Base-by-base conservation (phyloP, 2,113 vertebrate species). In the Lamprotornis superbus region DNA sequence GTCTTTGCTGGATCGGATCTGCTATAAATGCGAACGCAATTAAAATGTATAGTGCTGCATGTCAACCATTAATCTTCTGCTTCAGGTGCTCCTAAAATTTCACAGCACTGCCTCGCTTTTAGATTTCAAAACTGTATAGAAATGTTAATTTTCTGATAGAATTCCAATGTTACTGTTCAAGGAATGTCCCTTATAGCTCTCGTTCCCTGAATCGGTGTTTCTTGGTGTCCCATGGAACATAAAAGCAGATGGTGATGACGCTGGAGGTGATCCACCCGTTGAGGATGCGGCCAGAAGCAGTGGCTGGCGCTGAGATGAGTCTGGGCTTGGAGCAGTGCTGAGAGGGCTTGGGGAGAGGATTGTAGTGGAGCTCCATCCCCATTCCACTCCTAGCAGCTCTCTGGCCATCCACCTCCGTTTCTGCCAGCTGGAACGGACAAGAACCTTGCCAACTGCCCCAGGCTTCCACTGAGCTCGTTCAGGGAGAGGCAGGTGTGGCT, bases 331-430 rank as follows among this genome's bases (percentile, higher is more conserved):
- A 97, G 96, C 96, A 97, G 96, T 97, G 96, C 96, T 97, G 96
- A 97, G 96, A 97, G 96, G 96, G 96, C 96, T 97, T 97, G 96
- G 96, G 96, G 96, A 97, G 96, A 97, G 96, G 96, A 97, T 97
- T 97, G 96, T 97, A 97, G 95, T 97, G 96, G 96, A 97, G 96
- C 90, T 97, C 96, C 96, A 97, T 97, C 96, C 96, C 96, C 96
- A 97, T 97, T 97, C 96, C 96, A 97, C 96, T 97, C 96, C 96
- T 97, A 97, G 96, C 96, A 97, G 96, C 96, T 97, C 96, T 96
- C 96, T 97, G 96, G 96, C 96, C 96, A 96, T 95, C 96, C 96
- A 92, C 96, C 96, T 90, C 92, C 96, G 55, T 84, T 60, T 60
- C 53, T 80, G 79, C 94, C 92, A 27, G 65, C 82, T 25, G 74